Evolutionary conservation across 2,113 vertebrate genomes (phyloP), one percentile per base, ranked within the genome.

Genomic region (Forbesichthys agassizii): DNA sequence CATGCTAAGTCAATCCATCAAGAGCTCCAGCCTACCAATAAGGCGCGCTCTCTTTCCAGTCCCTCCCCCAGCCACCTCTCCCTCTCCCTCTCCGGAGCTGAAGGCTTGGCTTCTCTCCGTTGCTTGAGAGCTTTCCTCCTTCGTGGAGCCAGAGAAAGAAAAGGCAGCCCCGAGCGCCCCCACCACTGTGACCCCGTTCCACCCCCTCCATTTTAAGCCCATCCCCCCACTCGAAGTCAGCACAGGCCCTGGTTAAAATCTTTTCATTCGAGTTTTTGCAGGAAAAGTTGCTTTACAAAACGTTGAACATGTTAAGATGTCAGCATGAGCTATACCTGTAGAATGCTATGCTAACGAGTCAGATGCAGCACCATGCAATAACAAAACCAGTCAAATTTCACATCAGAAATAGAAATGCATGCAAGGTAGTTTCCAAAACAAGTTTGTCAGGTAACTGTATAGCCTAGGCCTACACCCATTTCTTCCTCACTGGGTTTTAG

Each of bases 1-100:
- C 93, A 90, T 92, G 90, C 91, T 87, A 85, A 87, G 91, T 91
- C 94, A 90, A 89, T 93, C 93, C 94, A 66, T 86, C 90, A 80
- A 84, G 78, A 74, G 88, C 62, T 47, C 68, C 84, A 71, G 71
- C 81, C 90, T 84, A 86, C 91, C 92, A 87, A 92, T 90, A 74
- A 86, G 89, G 86, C 80, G 68, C 86, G 88, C 83, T 81, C 78
- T 67, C 53, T 81, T 73, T 80, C 33, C 76, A 67, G 92, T 90
- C 91, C 94, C 94, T 87, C 93, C 93, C 90, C 80, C 85, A 53
- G 60, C 47, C 61, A 27, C 61, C 61, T 56, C 77, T 16, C 16
- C 16, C 16, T 78, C 84, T 83, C 75, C 85, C 75, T 65, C 82
- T 71, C 79, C 85, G 60, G 74, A 78, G 84, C 78, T 80, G 90